phyloP scores from a whole-genome alignment of 1,140 invertebrate genomes.

The Pygmarrhopalites habei region DNA sequence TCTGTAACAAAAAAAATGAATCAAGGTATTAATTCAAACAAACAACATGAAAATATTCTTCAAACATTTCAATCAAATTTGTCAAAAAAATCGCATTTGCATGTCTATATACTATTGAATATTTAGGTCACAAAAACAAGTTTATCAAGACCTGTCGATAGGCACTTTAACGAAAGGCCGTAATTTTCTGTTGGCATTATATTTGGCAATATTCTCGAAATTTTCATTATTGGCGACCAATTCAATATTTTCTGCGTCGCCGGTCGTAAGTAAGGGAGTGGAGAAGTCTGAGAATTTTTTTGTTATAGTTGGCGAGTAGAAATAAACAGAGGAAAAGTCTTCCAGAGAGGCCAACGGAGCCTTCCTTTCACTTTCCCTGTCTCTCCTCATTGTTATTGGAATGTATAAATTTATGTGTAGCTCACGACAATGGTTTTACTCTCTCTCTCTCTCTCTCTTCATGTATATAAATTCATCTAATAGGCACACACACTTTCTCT shows the following conservation, averaged over 20 bases:
- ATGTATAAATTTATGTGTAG: not conserved
- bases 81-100: no score
- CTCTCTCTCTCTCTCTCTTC: no score
- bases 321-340: conserved; percentile 38
- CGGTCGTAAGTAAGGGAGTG: conserved; percentile 27
- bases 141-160: conserved; percentile 38
- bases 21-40: not conserved
- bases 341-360: conserved; percentile 38
- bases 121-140: no score
- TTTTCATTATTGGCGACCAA: conserved; percentile 35
- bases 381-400: not conserved
- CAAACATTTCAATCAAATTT: no score
- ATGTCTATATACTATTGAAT: no score
- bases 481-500: no score
- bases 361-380: conserved; percentile 13
- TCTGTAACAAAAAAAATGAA: conserved; percentile 47
- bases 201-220: conserved; percentile 36
- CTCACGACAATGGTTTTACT: not conserved
- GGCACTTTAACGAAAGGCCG: conserved; percentile 38
- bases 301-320: conserved; percentile 30
- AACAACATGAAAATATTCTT: not conserved
- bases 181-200: conserved; percentile 33
- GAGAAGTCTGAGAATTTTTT: conserved; percentile 33
- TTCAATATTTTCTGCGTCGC: conserved; percentile 25
- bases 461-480: no score